Percentiles rank a stretch among this genome's conserved stretches.
phyloP scores from a whole-genome alignment of 2,888 invertebrate genomes.

The Pachycephus smyrnensis region DNA sequence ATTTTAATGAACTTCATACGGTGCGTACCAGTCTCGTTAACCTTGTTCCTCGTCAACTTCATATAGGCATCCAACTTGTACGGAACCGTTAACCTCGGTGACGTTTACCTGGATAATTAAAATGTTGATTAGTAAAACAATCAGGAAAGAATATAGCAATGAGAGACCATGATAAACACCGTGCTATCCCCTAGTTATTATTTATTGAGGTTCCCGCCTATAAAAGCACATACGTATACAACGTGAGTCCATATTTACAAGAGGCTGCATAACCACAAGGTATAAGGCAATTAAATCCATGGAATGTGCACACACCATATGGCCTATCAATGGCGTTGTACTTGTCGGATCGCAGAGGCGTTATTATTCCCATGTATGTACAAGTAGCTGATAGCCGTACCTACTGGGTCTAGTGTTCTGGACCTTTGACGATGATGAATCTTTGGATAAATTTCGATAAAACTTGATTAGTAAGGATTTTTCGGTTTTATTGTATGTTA shows the following conservation, averaged over 20 bases:
- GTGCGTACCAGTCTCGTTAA: neutral
- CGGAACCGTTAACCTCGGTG: neutral
- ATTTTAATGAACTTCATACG: neutral
- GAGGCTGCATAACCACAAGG: slow-evolving; percentile 13
- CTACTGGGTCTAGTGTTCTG: slow-evolving; percentile 8
- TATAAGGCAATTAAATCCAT: slow-evolving; percentile 39
- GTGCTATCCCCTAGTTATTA: slow-evolving; percentile 21
- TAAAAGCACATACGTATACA: slow-evolving; percentile 1
- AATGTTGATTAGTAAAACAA: slow-evolving; percentile 30
- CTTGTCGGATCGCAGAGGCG: slow-evolving; percentile 4
- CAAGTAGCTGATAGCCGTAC: slow-evolving; percentile 13
- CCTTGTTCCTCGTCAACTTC: neutral
- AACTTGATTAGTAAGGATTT: neutral
- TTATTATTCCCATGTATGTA: neutral
- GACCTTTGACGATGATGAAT: neutral
- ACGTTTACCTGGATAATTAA: slow-evolving; percentile 22
- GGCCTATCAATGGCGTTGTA: slow-evolving; percentile 32
- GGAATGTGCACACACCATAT: slow-evolving; percentile 36
- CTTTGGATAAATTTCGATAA: neutral
- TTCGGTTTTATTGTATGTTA: neutral
- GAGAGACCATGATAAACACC: slow-evolving; percentile 26
- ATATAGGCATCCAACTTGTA: neutral
- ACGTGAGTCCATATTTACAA: slow-evolving; percentile 2
- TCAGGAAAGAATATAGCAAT: slow-evolving; percentile 14
- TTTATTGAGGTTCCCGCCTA: slow-evolving; percentile 16